phyloP scores from a whole-genome alignment of 1,140 invertebrate species.

The Leptinotarsa defecta region DNA sequence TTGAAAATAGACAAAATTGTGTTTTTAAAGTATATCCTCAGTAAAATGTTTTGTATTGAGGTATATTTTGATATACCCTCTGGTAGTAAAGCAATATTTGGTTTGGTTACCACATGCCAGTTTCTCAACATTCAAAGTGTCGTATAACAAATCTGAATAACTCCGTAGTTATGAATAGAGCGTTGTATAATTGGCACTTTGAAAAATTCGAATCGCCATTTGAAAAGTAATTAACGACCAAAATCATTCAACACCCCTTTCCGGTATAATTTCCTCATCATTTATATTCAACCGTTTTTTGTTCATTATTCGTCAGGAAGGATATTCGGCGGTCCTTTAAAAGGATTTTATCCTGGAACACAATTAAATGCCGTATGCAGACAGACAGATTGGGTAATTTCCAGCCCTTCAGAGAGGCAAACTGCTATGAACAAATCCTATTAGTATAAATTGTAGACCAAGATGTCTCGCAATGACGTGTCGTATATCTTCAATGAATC shows the following conservation, averaged over 20 bases:
- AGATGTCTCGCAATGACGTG: slow-evolving; percentile 26
- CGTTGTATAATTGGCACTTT: no score
- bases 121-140: no score
- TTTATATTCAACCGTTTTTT: background rate
- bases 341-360: slow-evolving; percentile 6
- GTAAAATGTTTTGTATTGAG: no score
- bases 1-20: no score
- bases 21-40: no score
- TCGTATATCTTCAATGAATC: slow-evolving; percentile 29
- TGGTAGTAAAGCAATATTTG: no score
- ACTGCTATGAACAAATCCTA: slow-evolving; percentile 27
- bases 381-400: slow-evolving; percentile 27
- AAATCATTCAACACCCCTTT: background rate
- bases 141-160: no score
- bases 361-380: slow-evolving; percentile 18
- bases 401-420: slow-evolving; percentile 19
- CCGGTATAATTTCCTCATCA: slow-evolving; percentile 1
- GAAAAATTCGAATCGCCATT: background rate
- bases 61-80: no score
- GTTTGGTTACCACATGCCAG: no score
- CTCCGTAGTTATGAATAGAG: no score
- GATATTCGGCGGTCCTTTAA: slow-evolving; percentile 2
- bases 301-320: background rate
- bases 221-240: background rate
- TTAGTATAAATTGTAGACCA: slow-evolving; percentile 28